Evolutionary conservation across 2,113 vertebrate genomes (phyloP).

Genomic region (Chiloscyllium plagiosum): DNA sequence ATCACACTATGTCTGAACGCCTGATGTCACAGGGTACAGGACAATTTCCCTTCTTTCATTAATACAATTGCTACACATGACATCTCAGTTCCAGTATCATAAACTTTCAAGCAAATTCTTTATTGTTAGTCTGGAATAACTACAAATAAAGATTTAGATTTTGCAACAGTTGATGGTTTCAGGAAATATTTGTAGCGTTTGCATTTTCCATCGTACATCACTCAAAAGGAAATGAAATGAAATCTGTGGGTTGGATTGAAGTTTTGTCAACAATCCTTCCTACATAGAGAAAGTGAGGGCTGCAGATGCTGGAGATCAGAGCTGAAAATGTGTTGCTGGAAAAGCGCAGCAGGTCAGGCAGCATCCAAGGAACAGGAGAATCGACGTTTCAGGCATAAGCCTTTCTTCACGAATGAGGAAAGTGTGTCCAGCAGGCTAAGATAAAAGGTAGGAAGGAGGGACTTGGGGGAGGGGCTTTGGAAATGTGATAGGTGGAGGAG

Average conservation of each 20-base stretch:
- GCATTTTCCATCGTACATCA: conserved; percentile 9
- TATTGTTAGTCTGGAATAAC: conserved; percentile 1
- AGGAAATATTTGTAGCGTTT: conserved; percentile 27
- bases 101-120: neutral
- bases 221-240: neutral
- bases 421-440: no score
- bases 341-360: no score
- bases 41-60: neutral
- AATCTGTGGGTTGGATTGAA: neutral
- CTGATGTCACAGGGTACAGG: neutral
- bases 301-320: no score
- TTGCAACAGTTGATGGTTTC: neutral
- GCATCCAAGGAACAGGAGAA: no score
- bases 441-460: no score
- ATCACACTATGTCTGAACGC: neutral
- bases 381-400: no score
- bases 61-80: neutral
- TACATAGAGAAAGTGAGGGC: no score
- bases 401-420: no score
- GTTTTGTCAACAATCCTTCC: neutral
- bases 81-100: neutral
- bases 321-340: no score
- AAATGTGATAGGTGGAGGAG: no score
- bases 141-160: conserved; percentile 1
- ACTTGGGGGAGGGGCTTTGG: no score